phyloP scores from a whole-genome alignment of 2,888 invertebrate species.

The Masnerella sp. region DNA sequence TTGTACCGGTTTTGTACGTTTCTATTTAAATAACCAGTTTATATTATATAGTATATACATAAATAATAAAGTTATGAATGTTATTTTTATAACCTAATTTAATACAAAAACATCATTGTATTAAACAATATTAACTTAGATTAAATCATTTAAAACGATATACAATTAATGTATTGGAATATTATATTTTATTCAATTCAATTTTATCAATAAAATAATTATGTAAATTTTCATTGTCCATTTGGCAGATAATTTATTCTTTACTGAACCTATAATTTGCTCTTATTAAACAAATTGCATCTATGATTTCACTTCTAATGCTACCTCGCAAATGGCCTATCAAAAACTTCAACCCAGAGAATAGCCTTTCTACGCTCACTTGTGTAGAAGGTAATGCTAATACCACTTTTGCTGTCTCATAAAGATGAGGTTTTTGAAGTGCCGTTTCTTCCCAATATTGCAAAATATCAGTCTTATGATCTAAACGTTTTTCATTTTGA shows the following conservation, averaged over 20 bases:
- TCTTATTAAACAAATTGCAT: conserved; percentile 15
- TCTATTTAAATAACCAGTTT: too few species aligned
- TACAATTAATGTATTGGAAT: too few species aligned
- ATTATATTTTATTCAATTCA: too few species aligned
- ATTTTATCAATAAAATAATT: background rate
- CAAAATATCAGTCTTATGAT: background rate
- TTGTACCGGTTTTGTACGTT: background rate
- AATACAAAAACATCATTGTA: too few species aligned
- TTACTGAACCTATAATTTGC: conserved; percentile 3
- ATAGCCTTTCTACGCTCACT: conserved; percentile 13
- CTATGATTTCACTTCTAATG: background rate
- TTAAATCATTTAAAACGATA: too few species aligned
- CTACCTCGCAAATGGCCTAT: background rate
- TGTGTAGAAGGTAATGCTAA: conserved; percentile 5
- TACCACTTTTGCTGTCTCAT: conserved; percentile 4
- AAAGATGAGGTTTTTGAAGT: conserved; percentile 7
- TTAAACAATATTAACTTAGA: too few species aligned
- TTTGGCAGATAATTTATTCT: background rate
- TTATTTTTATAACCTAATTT: too few species aligned
- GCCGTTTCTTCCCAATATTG: conserved; percentile 6
- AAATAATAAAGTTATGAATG: too few species aligned
- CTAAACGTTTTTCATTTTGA: conserved; percentile 3
- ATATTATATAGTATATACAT: too few species aligned
- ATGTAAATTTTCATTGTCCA: background rate
- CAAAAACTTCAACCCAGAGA: conserved; percentile 12